Base-by-base conservation (phyloP, 2,888 invertebrate species). In the Ephialtes manifestator region DNA sequence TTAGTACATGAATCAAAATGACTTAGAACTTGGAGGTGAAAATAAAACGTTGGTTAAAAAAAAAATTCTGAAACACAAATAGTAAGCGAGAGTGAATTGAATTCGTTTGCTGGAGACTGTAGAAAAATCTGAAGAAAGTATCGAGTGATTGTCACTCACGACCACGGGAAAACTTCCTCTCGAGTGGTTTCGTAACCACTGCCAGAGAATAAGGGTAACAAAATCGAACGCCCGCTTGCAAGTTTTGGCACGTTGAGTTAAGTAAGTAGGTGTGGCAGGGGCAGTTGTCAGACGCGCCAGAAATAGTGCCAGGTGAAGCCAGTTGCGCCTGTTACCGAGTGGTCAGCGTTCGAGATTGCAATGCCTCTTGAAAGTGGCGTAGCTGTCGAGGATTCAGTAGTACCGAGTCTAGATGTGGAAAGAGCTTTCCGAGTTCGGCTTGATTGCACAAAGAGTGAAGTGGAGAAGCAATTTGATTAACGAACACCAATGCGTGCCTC, bases 171-270 rank as follows among this genome's bases (percentile, higher is more conserved):
- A 84, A 81, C 75, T 81, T 84, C 74, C 80, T 13, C 67, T 43
- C 63, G 74, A 81, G 63, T 58, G 72, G 76, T 60, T 72, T 67
- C 55, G 67, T 24, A 48, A 58, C 70, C 43, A 24, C 18, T 46
- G 46, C 43, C 65, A 65, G 53, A 31, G 28, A 13, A 13, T 15
- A 31, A 46, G 10, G 48, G 28, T 68, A 67, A 72, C 72, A 74
- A 67, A 68, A 67, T 60, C 39, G 39, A 20, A 60, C 5, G 65
- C 11, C 18, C 20, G 39, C 39, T 74, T 72, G 55, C 55, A 84
- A 84, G 84, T 84, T 84, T 84, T 81, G 81, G 81, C 81, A 84
- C 81, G 77, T 84, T 68, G 84, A 77, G 58, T 77, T 58, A 58
- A 84, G 81, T 81, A 77, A 81, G 84, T 84, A 81, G 84, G 63